Evolutionary conservation across 2,113 vertebrate genomes (phyloP).

Genomic region (Elephas maximus): DNA sequence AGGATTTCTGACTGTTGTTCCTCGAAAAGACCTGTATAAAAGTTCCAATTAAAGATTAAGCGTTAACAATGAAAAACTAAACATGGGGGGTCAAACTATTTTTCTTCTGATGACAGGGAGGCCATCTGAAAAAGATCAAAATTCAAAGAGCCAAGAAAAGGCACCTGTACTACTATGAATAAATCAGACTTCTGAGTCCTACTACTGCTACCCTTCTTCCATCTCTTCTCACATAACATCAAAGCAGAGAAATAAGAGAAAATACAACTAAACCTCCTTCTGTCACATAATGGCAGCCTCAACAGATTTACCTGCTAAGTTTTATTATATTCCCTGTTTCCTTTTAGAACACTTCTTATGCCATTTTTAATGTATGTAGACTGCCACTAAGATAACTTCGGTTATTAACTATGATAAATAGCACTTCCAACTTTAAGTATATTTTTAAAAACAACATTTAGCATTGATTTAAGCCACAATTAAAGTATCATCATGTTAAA

Average conservation of each 20-base stretch:
- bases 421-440: neutral
- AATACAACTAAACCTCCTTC: neutral
- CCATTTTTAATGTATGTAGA: neutral
- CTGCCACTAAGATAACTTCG: neutral
- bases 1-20: conserved; percentile 3
- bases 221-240: neutral
- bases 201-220: neutral
- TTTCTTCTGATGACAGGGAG: neutral
- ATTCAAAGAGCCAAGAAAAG: neutral
- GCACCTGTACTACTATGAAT: neutral
- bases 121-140: neutral
- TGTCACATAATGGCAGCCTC: neutral
- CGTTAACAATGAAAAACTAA: conserved; percentile 1
- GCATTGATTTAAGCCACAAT: neutral
- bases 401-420: conserved; percentile 20
- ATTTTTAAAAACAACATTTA: conserved; percentile 36
- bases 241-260: neutral
- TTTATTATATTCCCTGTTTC: neutral
- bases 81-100: neutral
- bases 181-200: neutral
- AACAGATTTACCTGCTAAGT: neutral
- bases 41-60: conserved; percentile 27
- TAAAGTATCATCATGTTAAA: conserved; percentile 18
- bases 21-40: neutral
- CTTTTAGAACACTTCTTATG: neutral